These are phyloP conservation scores for Theocolax elegans DNA, from an alignment of 1,140 invertebrate species.

Conservation along the genomic window DNA sequence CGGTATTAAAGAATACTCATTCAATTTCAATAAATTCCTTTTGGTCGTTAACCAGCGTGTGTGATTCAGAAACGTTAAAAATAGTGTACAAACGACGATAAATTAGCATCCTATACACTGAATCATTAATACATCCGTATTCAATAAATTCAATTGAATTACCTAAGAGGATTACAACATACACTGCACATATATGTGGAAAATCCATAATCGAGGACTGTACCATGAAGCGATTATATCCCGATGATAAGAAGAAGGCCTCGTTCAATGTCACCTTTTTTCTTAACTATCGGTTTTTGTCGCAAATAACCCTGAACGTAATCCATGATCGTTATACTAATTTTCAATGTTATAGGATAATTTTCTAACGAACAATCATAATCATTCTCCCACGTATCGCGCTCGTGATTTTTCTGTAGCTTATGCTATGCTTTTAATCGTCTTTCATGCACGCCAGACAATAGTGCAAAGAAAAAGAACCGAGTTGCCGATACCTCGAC, in stretches of 20 bases:
- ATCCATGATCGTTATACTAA: conserved; percentile 4
- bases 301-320: background rate
- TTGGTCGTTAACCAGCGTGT: too few species aligned
- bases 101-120: background rate
- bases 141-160: conserved; percentile 14
- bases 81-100: too few species aligned
- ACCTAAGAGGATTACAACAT: background rate
- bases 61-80: too few species aligned
- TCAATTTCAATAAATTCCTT: too few species aligned
- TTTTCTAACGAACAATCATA: conserved; percentile 5
- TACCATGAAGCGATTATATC: background rate
- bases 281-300: background rate
- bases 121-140: background rate
- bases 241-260: background rate
- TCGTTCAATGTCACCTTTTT: background rate
- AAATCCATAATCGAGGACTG: too few species aligned
- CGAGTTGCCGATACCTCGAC: too few species aligned
- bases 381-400: conserved; percentile 24
- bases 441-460: too few species aligned
- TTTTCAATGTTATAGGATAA: background rate
- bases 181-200: background rate
- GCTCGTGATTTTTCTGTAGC: background rate
- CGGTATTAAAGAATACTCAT: too few species aligned
- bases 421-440: background rate
- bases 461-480: too few species aligned